phyloP scores from a whole-genome alignment of 2,797 vertebrate genomes.

The Meriones psammophilus region DNA sequence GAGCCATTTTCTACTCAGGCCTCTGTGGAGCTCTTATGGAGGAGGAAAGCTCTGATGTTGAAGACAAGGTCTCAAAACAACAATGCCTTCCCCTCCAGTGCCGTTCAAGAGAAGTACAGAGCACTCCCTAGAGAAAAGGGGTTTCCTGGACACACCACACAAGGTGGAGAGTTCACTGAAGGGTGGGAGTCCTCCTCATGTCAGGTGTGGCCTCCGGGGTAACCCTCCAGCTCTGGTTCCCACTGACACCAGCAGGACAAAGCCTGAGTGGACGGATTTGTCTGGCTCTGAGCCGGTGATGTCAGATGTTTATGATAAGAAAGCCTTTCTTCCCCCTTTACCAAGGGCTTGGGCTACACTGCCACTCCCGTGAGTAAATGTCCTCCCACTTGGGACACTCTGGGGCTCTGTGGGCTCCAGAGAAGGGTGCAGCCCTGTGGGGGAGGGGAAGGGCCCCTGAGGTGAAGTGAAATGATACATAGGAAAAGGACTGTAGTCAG shows the following conservation, averaged over 20 bases:
- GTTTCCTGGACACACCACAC: not conserved
- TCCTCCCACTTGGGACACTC: not conserved
- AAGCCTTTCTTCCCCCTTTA: not conserved
- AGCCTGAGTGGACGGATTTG: not conserved
- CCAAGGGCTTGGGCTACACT: not conserved
- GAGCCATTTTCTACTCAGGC: not conserved
- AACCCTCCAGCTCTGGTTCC: not conserved
- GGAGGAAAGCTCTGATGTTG: not conserved
- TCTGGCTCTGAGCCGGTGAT: not conserved
- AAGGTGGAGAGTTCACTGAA: not conserved
- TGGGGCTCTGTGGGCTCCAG: not conserved
- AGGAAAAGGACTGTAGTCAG: not conserved
- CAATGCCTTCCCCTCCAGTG: not conserved
- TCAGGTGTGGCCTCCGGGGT: not conserved
- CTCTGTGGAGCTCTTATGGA: not conserved
- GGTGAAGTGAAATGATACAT: not conserved
- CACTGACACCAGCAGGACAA: not conserved
- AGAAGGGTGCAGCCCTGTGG: not conserved
- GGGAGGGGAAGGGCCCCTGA: not conserved
- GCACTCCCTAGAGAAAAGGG: not conserved
- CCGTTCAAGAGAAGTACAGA: not conserved
- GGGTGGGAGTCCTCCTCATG: not conserved
- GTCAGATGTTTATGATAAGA: not conserved
- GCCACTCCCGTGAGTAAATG: not conserved
- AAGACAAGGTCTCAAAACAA: not conserved